Base-by-base conservation (phyloP, 2,888 invertebrate species). In the Drosophila anomalipes region DNA sequence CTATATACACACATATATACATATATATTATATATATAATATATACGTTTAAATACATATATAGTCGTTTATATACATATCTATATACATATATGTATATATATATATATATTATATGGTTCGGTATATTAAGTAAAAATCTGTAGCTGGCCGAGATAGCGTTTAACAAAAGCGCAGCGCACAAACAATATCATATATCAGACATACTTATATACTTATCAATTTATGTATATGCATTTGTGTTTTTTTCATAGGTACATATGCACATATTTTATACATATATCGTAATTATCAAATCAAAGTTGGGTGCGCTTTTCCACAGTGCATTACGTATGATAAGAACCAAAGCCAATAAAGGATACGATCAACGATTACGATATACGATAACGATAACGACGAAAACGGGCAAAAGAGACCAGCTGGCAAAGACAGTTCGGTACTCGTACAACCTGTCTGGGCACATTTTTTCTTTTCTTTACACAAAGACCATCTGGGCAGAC, bases 311-410 rank as follows among this genome's bases (percentile, higher is more conserved):
- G 67, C 60, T 64, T 64, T 67, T 79, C 58, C 75, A 67, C 32
- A 79, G 76, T 65, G 65, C 70, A 63, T 68, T 77, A 65, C 65
- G 62, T 63, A 61, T 75, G 76, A 71, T 71, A 61, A 71, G 59
- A 76, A 79, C 76, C 79, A 79, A 77, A 76, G 77, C 70, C 81
- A 81, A 70, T 81, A 77, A 73, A 60, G 73, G 51, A 71, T 72
- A 79, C 80, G 73, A 63, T 57, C 39, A 57, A 58, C 58, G 41
- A 41, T 56, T 28, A 56, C 39, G 39, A 44, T 44, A 66, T 70
- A 82, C 77, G 65, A 78, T 58, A 58, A 64, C 76, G 79, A 77
- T 73, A 63, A 67, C 56, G 77, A 77, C 47, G 74, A 63, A 60
- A 79, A 72, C 75, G 76, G 73, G 58, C 64, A 79, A 61, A 77